Conservation (phyloP, 2,888 invertebrate genomes). For the Drosophila lutescens region DNA sequence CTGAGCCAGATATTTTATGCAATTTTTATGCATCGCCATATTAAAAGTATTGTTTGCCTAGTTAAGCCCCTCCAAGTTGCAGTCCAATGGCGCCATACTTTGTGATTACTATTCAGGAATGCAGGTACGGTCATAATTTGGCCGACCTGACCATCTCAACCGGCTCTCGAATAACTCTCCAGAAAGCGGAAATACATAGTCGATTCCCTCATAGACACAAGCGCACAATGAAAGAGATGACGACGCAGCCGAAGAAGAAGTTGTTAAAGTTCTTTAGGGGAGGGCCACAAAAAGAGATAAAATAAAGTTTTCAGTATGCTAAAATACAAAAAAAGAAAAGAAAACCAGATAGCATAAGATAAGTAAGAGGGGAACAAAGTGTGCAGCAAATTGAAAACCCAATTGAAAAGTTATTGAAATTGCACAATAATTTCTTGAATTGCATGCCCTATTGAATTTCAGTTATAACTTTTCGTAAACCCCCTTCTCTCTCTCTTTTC, state of each 20-base stretch:
- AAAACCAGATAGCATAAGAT: slow-evolving; percentile 18
- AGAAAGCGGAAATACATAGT: slow-evolving; percentile 51
- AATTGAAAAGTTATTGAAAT: slow-evolving; percentile 80
- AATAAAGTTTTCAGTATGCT: slow-evolving; percentile 63
- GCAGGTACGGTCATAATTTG: slow-evolving; percentile 25
- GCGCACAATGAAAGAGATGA: slow-evolving; percentile 28
- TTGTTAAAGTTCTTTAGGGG: slow-evolving; percentile 35
- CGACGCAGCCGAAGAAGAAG: slow-evolving; percentile 23
- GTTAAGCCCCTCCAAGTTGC: slow-evolving; percentile 65
- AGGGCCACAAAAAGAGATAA: slow-evolving; percentile 37
- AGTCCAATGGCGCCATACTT: slow-evolving; percentile 68
- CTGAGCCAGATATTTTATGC: slow-evolving; percentile 59
- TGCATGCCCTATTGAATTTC: slow-evolving; percentile 79
- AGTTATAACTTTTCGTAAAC: slow-evolving; percentile 58
- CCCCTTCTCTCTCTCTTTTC: slow-evolving; percentile 7
- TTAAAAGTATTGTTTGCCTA: slow-evolving; percentile 73
- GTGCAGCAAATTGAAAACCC: slow-evolving; percentile 76
- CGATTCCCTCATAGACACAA: slow-evolving; percentile 39
- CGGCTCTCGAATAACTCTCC: slow-evolving; percentile 20
- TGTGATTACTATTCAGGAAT: slow-evolving; percentile 52
- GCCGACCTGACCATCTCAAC: slow-evolving; percentile 16
- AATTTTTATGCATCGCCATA: slow-evolving; percentile 69
- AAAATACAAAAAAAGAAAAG: slow-evolving; percentile 4
- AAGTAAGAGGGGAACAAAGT: slow-evolving; percentile 17
- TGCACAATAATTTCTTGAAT: slow-evolving; percentile 80